phyloP scores from a whole-genome alignment of 2,888 invertebrate species.

The Cataglyphis albicans region DNA sequence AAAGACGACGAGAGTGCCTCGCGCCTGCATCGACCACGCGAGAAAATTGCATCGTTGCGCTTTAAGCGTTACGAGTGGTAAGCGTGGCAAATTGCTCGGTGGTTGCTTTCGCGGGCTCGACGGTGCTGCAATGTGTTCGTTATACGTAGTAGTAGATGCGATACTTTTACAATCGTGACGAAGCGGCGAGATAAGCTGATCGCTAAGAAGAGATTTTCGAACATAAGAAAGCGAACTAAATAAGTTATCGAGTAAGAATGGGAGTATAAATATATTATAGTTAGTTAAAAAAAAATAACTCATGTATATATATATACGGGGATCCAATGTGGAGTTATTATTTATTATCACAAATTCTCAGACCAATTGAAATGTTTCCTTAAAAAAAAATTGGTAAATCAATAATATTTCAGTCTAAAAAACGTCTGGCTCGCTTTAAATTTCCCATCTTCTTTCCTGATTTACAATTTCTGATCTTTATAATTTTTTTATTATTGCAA shows the following conservation, averaged over 20 bases:
- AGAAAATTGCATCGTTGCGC: slow-evolving; percentile 75
- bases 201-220: neutral
- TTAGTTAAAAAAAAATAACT: neutral
- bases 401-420: neutral
- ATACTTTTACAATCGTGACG: neutral
- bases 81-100: slow-evolving; percentile 46
- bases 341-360: neutral
- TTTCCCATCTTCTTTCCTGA: neutral
- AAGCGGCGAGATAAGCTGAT: neutral
- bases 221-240: neutral
- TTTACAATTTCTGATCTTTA: neutral
- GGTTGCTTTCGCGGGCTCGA: slow-evolving; percentile 26
- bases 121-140: slow-evolving; percentile 5
- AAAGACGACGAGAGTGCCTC: slow-evolving; percentile 70
- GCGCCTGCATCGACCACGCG: slow-evolving; percentile 73
- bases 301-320: no score
- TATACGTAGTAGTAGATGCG: neutral
- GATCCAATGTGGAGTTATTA: neutral
- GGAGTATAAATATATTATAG: neutral
- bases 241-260: neutral
- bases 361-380: neutral
- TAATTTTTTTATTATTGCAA: neutral
- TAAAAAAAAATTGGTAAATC: neutral
- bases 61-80: slow-evolving; percentile 68
- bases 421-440: neutral